Percentiles rank a stretch among this genome's conserved stretches.
Evolutionary conservation across 2,113 vertebrate species (phyloP).

Genomic region (Entosphenus tridentatus): DNA sequence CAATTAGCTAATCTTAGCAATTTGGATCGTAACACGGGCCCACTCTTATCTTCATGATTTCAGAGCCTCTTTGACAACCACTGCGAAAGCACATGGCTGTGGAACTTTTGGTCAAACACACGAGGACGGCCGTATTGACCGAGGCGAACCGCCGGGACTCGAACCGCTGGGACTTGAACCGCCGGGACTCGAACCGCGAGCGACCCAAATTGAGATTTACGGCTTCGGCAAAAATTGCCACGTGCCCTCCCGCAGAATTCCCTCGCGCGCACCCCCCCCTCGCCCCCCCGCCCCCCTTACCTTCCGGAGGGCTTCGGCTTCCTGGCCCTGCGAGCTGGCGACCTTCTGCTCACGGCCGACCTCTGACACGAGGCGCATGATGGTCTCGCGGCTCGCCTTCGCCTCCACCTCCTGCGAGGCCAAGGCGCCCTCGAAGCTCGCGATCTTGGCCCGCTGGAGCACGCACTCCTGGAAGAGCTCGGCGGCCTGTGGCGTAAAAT

Average conservation of each 20-base stretch:
- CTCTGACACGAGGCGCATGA: constrained; percentile 44
- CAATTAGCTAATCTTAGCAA: too few relatives aligned
- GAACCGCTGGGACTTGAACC: too few relatives aligned
- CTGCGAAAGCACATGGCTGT: too few relatives aligned
- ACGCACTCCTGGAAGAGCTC: constrained; percentile 26
- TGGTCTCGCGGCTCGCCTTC: constrained; percentile 49
- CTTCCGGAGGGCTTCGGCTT: constrained; percentile 29
- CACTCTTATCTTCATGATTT: too few relatives aligned
- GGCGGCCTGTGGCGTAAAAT: constrained; percentile 22
- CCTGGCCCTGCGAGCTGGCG: constrained; percentile 18
- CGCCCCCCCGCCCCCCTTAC: constrained; percentile 19
- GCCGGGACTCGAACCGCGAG: too few relatives aligned
- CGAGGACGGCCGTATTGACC: too few relatives aligned
- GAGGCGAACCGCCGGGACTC: too few relatives aligned
- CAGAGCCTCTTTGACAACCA: too few relatives aligned
- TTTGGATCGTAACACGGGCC: too few relatives aligned
- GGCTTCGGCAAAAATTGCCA: too few relatives aligned
- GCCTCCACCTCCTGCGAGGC: constrained; percentile 44
- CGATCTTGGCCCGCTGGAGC: constrained; percentile 23
- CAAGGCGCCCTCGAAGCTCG: constrained; percentile 32
- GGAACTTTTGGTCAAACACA: too few relatives aligned
- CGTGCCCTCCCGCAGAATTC: not conserved
- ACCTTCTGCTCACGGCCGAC: constrained; percentile 31
- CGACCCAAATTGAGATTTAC: too few relatives aligned
- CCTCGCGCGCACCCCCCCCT: constrained; percentile 3